phyloP scores from a whole-genome alignment of 1,140 invertebrate genomes.

The Caenorhabditis brenneri region DNA sequence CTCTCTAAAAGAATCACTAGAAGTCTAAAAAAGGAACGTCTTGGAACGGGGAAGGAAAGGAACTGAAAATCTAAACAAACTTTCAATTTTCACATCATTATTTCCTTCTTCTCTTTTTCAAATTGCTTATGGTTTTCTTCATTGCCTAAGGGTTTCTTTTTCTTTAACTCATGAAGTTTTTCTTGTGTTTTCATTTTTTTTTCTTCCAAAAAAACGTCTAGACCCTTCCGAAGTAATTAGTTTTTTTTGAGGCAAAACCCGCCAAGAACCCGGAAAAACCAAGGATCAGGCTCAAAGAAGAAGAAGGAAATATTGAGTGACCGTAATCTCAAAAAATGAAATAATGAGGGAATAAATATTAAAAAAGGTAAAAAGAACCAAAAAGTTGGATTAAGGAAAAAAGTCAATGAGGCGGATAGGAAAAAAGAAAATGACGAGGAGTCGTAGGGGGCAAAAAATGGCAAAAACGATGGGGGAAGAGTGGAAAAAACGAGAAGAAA shows the following conservation, averaged over 20 bases:
- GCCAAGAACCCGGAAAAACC: neutral
- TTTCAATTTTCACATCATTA: neutral
- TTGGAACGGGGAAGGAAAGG: too few relatives aligned
- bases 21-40: too few relatives aligned
- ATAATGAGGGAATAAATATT: neutral
- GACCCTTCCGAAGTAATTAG: neutral
- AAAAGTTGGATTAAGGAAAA: neutral
- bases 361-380: neutral
- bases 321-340: too few relatives aligned
- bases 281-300: neutral
- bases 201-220: constrained; percentile 4
- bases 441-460: neutral
- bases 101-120: neutral
- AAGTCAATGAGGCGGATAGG: neutral
- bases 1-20: too few relatives aligned
- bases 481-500: constrained; percentile 27
- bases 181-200: neutral
- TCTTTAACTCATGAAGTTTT: neutral
- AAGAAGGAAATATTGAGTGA: too few relatives aligned
- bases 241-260: neutral
- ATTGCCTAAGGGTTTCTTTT: neutral
- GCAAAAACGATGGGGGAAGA: neutral
- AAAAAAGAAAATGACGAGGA: neutral
- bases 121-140: neutral
- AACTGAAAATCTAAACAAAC: too few relatives aligned